These are phyloP conservation scores for Aplidium turbinatum DNA, from an alignment of 23 tunicate species.

Conservation along the genomic window DNA sequence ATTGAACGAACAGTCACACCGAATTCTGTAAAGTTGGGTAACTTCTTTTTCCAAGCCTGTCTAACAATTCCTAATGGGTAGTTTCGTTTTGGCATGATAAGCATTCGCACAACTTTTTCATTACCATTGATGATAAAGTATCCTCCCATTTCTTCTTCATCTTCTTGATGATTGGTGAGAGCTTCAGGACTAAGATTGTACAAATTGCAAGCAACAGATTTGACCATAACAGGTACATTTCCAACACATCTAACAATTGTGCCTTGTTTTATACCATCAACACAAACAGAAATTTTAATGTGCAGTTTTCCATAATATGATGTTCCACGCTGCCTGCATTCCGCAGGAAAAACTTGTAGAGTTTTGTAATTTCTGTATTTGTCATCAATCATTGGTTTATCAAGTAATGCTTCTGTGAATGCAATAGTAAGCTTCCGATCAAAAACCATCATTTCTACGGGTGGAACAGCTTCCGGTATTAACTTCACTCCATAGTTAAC, in stretches of 20 bases:
- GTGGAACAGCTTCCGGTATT: conserved; percentile 46
- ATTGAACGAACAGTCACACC: conserved; percentile 61
- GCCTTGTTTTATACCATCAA: conserved; percentile 63
- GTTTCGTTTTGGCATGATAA: conserved; percentile 79
- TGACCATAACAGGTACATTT: conserved; percentile 85
- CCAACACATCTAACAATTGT: conserved; percentile 38
- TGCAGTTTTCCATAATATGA: conserved; percentile 55
- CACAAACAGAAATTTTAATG: conserved; percentile 36
- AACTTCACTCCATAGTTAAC: conserved; percentile 68
- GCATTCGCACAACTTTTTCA: conserved; percentile 90
- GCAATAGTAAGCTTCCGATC: conserved; percentile 28
- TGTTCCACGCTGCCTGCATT: conserved; percentile 70
- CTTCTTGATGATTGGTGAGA: conserved; percentile 80
- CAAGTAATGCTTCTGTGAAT: conserved; percentile 39
- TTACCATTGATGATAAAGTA: conserved; percentile 92
- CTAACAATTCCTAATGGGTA: conserved; percentile 80
- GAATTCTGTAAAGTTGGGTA: conserved; percentile 68
- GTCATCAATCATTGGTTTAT: conserved; percentile 71
- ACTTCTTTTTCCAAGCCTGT: conserved; percentile 54
- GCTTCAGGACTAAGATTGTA: conserved; percentile 64
- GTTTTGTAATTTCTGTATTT: conserved; percentile 48
- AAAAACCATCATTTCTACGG: conserved; percentile 49
- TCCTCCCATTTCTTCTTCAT: conserved; percentile 93
- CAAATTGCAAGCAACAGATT: conserved; percentile 61
- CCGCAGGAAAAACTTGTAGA: conserved; percentile 58